A percentile compares a stretch with the other conserved stretches of the same genome.
These are phyloP conservation scores for Chanos chanos DNA, from an alignment of 2,797 vertebrate genomes.

Conservation along the genomic window DNA sequence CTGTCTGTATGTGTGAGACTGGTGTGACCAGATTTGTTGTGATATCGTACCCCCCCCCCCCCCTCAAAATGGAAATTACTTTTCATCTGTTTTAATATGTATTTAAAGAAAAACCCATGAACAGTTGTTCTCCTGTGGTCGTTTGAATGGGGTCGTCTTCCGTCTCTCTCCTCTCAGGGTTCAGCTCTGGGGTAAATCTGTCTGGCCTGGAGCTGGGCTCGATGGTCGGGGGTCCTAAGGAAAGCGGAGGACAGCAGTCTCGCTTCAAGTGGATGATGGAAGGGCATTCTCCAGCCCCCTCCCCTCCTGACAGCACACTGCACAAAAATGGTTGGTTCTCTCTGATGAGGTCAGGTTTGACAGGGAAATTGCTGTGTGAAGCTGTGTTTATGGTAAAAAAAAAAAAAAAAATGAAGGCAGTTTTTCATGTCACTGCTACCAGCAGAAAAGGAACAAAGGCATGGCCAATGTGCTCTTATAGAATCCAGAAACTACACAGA, in stretches of 20 bases:
- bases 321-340: constrained; percentile 71
- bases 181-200: constrained; percentile 77
- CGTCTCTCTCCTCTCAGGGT: constrained; percentile 67
- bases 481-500: no score
- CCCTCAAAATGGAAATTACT: no score
- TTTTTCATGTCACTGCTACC: no score
- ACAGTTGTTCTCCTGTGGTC: no score
- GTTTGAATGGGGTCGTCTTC: no score
- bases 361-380: background rate
- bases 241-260: constrained; percentile 84
- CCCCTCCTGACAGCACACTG: constrained; percentile 84
- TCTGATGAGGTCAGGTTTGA: background rate
- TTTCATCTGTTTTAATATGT: no score
- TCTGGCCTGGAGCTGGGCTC: constrained; percentile 83
- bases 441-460: no score
- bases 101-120: no score
- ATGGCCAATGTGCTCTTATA: no score
- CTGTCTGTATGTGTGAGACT: background rate
- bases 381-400: background rate
- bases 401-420: no score
- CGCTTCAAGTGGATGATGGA: constrained; percentile 99
- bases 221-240: constrained; percentile 82
- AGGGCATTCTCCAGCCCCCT: constrained; percentile 86
- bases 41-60: no score
- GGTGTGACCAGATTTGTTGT: no score